Base-by-base conservation (phyloP, 2,888 invertebrate species). In the Alcis repandata region DNA sequence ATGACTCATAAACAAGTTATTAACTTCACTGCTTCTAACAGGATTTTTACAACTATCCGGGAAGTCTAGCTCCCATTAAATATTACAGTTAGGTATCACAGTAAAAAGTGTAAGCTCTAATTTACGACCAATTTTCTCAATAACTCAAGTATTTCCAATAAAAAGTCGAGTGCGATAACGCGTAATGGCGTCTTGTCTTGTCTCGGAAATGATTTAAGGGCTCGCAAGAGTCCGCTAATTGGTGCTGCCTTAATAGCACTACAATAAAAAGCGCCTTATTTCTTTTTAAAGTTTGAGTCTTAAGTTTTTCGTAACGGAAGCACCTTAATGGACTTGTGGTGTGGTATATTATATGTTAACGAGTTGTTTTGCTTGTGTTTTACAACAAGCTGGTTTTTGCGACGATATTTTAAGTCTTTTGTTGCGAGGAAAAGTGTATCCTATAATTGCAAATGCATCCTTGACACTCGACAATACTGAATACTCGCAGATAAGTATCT, bases 191-290 rank as follows among this genome's bases (percentile, higher is more conserved):
- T 60, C 67, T 67, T 69, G 69, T 68, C 71, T 51, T 41, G 54
- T 54, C 51, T 49, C 59, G 57, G 56, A 73, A 71, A 77, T 81
- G 78, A 81, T 81, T 81, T 79, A 80, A 79, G 71, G 46, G 61
- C 56, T 41, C 33, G 20, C 48, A 32, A 49, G 41, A 19, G 43
- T 15, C 10, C 19, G 45, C 33, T 56, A 56, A 56, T 56, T 56
- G 45, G 45, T 20, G 36, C 0, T 11, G 15, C 22, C 1, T 40
- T 36, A 36, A 15, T 15, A 40, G 22, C 40, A 27, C 15, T 2
- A 40, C 40, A 40, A 17, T 38, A 27, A 27, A n/a, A 6, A 53
- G 40, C 20, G n/a, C 10, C 10, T 15, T 52, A n/a, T 52, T 38
- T 20, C 20, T 8, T 20, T 32, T 3, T n/a, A 20, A 38, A 17